phyloP scores from a whole-genome alignment of 1,140 invertebrate genomes.

The Phenacoccus solenopsis region DNA sequence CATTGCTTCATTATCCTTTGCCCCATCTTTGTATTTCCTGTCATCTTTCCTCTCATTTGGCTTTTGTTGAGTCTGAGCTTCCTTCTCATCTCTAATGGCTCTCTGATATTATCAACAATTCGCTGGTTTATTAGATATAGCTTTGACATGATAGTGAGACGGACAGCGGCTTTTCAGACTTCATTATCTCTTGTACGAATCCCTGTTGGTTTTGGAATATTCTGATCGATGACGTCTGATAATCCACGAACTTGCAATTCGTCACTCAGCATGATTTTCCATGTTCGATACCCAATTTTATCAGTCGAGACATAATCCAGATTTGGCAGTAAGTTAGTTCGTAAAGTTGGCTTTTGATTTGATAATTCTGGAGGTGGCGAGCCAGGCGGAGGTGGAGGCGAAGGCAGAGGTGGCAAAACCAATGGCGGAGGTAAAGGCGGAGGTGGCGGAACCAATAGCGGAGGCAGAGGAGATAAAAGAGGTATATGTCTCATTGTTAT shows the following conservation, averaged over 20 bases:
- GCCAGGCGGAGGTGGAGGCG: too few species aligned
- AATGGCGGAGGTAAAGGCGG: too few species aligned
- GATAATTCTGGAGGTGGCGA: too few species aligned
- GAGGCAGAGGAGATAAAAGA: too few species aligned
- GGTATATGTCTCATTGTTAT: too few species aligned
- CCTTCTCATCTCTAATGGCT: neutral
- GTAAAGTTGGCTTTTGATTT: too few species aligned
- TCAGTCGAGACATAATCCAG: neutral
- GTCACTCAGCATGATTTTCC: neutral
- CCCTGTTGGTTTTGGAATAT: neutral
- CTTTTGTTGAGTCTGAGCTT: too few species aligned
- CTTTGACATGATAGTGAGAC: neutral
- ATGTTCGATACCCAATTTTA: neutral
- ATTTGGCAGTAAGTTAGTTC: too few species aligned
- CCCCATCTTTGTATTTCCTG: conserved; percentile 24
- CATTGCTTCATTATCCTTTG: conserved; percentile 22
- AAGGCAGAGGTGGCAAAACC: too few species aligned
- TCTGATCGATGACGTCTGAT: neutral
- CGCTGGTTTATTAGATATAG: neutral
- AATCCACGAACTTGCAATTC: neutral
- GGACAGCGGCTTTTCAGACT: neutral
- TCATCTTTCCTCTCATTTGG: conserved; percentile 14
- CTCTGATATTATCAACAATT: neutral
- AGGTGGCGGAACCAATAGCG: too few species aligned
- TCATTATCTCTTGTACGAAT: neutral